A percentile compares a stretch with the other conserved stretches of the same genome.
phyloP scores from a whole-genome alignment of 2,888 invertebrate genomes.

The Phyllotreta striolata region DNA sequence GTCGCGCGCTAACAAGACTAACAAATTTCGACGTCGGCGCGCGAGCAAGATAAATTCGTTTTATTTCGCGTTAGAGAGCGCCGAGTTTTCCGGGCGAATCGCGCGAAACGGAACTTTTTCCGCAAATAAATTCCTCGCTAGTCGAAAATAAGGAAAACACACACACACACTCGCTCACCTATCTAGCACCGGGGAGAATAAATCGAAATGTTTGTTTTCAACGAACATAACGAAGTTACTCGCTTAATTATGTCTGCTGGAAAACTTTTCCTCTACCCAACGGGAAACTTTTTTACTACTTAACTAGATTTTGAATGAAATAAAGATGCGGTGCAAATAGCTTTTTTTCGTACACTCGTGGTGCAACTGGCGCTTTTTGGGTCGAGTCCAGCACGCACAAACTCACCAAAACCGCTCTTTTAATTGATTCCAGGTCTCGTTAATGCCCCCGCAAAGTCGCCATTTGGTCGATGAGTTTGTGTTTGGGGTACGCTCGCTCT shows the following conservation, averaged over 20 bases:
- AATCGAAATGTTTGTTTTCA: no score
- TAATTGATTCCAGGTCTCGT: constrained; percentile 48
- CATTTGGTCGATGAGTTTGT: constrained; percentile 34
- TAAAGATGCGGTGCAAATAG: no score
- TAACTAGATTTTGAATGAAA: no score
- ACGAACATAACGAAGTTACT: no score
- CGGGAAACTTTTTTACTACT: no score
- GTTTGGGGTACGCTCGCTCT: constrained; percentile 43
- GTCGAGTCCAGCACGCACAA: no score
- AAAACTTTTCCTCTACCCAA: no score
- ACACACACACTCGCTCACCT: neutral
- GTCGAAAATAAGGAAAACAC: neutral
- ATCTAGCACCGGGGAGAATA: no score
- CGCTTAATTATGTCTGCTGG: no score
- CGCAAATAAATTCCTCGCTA: constrained; percentile 19
- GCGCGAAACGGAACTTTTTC: constrained; percentile 8
- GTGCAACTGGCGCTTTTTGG: no score
- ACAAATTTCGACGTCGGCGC: constrained; percentile 37
- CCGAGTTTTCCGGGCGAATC: no score
- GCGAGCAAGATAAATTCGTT: constrained; percentile 33
- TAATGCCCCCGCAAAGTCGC: constrained; percentile 34
- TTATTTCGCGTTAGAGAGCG: constrained; percentile 25
- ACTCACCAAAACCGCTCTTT: constrained; percentile 39
- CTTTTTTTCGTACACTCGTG: no score
- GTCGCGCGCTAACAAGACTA: constrained; percentile 38